phyloP scores from a whole-genome alignment of 2,797 vertebrate genomes.

The Helicolenus hilgendorfi region DNA sequence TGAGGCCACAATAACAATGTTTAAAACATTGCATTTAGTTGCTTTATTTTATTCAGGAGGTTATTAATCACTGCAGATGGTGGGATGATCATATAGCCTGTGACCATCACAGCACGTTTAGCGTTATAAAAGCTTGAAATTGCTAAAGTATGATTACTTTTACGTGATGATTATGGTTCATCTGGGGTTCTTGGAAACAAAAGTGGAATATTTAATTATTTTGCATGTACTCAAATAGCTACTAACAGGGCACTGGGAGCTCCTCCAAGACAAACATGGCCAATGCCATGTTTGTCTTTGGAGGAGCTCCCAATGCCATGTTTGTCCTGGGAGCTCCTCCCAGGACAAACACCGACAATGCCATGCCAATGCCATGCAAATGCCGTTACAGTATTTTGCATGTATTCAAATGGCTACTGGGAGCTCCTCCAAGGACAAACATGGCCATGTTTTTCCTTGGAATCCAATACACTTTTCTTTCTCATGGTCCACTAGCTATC shows the following conservation, averaged over 20 bases:
- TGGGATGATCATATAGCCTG: no score
- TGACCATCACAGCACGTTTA: no score
- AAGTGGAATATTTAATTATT: not conserved
- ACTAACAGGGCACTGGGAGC: no score
- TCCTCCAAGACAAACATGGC: no score
- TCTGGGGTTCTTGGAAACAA: not conserved
- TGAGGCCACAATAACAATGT: not conserved
- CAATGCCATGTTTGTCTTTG: no score
- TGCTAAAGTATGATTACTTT: not conserved
- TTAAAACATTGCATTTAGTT: not conserved
- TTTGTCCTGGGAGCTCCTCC: no score
- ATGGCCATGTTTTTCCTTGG: not conserved
- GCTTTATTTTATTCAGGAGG: no score
- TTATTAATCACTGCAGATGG: not conserved
- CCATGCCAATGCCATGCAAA: no score
- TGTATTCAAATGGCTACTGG: not conserved
- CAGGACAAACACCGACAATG: no score
- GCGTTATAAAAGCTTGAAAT: not conserved
- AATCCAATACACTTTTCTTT: not conserved
- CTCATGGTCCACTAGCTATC: not conserved
- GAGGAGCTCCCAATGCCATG: no score
- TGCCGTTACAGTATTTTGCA: not conserved
- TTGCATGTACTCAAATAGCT: not conserved
- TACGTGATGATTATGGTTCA: not conserved
- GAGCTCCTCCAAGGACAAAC: constrained; percentile 78